Conservation (phyloP, 2,888 invertebrate genomes). For the Limulus polyphemus region DNA sequence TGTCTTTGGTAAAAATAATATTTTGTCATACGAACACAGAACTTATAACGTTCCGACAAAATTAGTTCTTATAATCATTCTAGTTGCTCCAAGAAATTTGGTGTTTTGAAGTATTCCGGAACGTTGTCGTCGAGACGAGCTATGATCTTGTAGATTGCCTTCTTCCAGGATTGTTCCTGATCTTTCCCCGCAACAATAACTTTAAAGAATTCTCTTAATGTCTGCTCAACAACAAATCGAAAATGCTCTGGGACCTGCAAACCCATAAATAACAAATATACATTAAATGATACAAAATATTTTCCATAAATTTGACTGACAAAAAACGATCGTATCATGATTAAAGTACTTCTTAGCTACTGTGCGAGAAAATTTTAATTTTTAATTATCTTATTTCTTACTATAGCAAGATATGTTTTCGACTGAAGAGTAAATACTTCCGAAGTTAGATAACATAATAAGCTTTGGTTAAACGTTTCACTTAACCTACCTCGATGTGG, state of each 20-base stretch:
- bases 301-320: not conserved
- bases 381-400: no score
- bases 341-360: no score
- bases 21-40: no score
- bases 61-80: conserved; percentile 46
- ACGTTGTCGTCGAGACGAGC: conserved; percentile 96
- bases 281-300: not conserved
- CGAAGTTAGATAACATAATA: not conserved
- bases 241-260: conserved; percentile 94
- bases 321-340: not conserved
- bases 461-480: not conserved
- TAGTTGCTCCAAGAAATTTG: conserved; percentile 97
- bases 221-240: conserved; percentile 92
- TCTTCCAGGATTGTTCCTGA: conserved; percentile 97
- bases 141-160: conserved; percentile 99
- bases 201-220: conserved; percentile 96
- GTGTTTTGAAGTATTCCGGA: conserved; percentile 99
- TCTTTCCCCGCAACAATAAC: conserved; percentile 94
- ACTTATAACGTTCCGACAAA: no score
- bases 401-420: no score
- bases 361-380: no score
- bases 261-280: conserved; percentile 11
- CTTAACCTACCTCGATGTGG: conserved; percentile 67
- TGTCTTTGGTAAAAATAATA: no score
- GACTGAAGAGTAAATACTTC: no score